phyloP scores from a whole-genome alignment of 2,888 invertebrate species.

The Cerastoderma edule region DNA sequence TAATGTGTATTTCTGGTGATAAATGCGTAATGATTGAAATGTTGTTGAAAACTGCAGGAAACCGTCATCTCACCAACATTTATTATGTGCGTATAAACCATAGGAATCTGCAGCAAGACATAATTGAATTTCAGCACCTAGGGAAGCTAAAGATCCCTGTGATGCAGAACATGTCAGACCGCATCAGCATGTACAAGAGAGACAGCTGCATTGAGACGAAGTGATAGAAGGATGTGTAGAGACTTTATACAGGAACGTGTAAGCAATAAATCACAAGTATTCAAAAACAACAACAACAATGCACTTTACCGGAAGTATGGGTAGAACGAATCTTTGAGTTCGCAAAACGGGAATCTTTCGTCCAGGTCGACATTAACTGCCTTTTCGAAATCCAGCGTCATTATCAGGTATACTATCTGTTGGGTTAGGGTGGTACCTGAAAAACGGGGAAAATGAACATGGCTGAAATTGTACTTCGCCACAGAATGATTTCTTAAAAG shows the following conservation, averaged over 20 bases:
- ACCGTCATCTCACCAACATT: too few relatives aligned
- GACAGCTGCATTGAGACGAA: background rate
- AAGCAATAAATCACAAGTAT: background rate
- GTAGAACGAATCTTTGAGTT: background rate
- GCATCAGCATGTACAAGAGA: too few relatives aligned
- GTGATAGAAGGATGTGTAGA: background rate
- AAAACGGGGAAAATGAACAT: background rate
- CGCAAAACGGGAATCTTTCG: slow-evolving; percentile 12
- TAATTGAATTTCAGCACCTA: too few relatives aligned
- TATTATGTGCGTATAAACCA: too few relatives aligned
- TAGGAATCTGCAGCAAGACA: too few relatives aligned
- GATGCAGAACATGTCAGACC: too few relatives aligned
- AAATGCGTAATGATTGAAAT: too few relatives aligned
- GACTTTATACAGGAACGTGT: background rate
- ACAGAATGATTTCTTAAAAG: background rate
- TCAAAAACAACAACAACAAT: background rate
- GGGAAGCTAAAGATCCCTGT: too few relatives aligned
- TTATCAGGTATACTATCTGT: slow-evolving; percentile 11
- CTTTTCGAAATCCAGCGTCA: slow-evolving; percentile 21
- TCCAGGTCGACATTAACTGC: slow-evolving; percentile 11
- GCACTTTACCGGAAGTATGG: background rate
- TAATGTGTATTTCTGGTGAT: too few relatives aligned
- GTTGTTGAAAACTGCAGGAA: too few relatives aligned
- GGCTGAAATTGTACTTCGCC: background rate
- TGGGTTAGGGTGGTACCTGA: slow-evolving; percentile 26